Conservation (phyloP, 2,113 vertebrate species). For the Herpetotheres cachinnans region DNA sequence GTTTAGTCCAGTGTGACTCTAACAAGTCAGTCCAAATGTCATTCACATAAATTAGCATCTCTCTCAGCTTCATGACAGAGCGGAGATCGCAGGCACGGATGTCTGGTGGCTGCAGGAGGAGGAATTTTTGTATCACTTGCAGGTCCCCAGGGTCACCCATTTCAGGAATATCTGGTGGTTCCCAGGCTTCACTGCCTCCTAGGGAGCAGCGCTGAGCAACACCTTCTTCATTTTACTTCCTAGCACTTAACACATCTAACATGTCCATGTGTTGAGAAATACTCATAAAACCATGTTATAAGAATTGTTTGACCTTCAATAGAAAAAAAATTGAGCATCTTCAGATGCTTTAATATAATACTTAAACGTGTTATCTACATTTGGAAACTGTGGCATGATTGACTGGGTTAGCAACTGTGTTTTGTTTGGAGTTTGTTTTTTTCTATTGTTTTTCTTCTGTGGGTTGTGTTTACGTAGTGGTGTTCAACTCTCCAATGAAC, state of each 20-base stretch:
- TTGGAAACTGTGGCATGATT: not conserved
- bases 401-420: not conserved
- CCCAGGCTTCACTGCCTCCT: not conserved
- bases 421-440: not conserved
- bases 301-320: not conserved
- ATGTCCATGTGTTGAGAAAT: not conserved
- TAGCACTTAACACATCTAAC: not conserved
- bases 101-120: not conserved
- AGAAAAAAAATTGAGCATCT: not conserved
- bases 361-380: not conserved
- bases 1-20: not conserved
- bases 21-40: not conserved
- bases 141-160: accelerated
- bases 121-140: not conserved
- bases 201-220: not conserved
- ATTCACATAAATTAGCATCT: not conserved
- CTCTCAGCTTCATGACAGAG: not conserved
- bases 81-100: not conserved
- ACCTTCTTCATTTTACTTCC: not conserved
- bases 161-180: not conserved
- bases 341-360: not conserved
- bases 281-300: not conserved
- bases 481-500: not conserved
- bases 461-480: not conserved
- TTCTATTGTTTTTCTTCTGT: not conserved